Conservation (phyloP, 2,797 vertebrate genomes). For the Chelonia mydas region DNA sequence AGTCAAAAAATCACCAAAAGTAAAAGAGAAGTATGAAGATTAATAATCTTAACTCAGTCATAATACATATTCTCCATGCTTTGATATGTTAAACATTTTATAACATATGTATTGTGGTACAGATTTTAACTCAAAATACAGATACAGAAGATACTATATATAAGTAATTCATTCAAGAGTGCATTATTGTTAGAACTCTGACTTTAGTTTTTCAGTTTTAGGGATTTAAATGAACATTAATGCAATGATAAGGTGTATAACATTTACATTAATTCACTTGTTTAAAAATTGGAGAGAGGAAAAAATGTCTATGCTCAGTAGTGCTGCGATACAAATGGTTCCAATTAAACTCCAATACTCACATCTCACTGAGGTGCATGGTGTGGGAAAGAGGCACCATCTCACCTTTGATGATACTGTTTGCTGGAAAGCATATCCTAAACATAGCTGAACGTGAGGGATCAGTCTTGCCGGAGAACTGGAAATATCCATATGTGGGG, state of each 20-base stretch:
- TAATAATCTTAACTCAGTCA: neutral
- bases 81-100: neutral
- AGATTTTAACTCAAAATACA: neutral
- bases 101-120: neutral
- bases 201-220: neutral
- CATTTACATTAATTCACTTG: neutral
- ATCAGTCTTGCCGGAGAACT: neutral
- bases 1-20: neutral
- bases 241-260: neutral
- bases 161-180: neutral
- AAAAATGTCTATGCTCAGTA: neutral
- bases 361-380: neutral
- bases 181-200: neutral
- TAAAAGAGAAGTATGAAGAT: neutral
- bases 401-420: constrained; percentile 20
- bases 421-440: neutral
- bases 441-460: neutral
- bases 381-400: neutral
- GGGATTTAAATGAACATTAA: neutral
- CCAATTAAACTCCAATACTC: neutral
- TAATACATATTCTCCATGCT: neutral
- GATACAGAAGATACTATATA: rapidly evolving
- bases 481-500: neutral
- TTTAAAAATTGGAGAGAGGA: neutral
- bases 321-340: neutral